Percentiles rank a stretch among this genome's conserved stretches.
phyloP scores from a whole-genome alignment of 1,140 invertebrate species.

The Tetraneura akinire region DNA sequence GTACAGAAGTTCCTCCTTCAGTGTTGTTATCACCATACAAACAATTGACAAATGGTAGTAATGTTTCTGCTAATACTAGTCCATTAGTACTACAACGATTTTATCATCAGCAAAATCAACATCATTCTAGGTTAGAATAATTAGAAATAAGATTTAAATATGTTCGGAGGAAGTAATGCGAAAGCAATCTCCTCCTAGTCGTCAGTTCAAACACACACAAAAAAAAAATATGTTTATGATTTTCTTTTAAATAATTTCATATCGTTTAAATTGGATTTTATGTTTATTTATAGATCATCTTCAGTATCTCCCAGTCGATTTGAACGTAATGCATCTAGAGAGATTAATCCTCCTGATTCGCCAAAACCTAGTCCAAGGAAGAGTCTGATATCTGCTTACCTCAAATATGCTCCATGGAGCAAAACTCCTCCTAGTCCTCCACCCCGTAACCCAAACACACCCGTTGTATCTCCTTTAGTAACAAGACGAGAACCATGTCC shows the following conservation, averaged over 20 bases:
- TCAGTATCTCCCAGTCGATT: slow-evolving; percentile 56
- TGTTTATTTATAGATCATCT: slow-evolving; percentile 53
- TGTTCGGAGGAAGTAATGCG: too few species aligned
- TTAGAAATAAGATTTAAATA: too few species aligned
- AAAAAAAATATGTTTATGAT: too few species aligned
- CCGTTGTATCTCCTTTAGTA: slow-evolving; percentile 64
- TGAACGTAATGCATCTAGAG: slow-evolving; percentile 60
- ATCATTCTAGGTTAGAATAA: slow-evolving; percentile 40
- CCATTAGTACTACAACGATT: slow-evolving; percentile 67
- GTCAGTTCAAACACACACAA: too few species aligned
- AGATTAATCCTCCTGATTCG: slow-evolving; percentile 74
- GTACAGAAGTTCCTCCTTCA: slow-evolving; percentile 43
- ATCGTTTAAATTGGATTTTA: slow-evolving; percentile 17
- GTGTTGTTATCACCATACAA: slow-evolving; percentile 39
- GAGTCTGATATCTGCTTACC: slow-evolving; percentile 55
- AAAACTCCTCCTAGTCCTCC: slow-evolving; percentile 66
- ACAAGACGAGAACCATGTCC: slow-evolving; percentile 64
- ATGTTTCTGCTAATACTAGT: slow-evolving; percentile 63
- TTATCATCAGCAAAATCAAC: slow-evolving; percentile 67
- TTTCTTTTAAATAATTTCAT: too few species aligned
- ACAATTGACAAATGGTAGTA: slow-evolving; percentile 40
- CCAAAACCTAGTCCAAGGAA: slow-evolving; percentile 66
- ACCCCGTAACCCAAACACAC: slow-evolving; percentile 64
- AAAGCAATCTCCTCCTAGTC: too few species aligned
- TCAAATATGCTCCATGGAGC: slow-evolving; percentile 54